phyloP scores from a whole-genome alignment of 2,113 vertebrate species.

The Barnardius zonarius region DNA sequence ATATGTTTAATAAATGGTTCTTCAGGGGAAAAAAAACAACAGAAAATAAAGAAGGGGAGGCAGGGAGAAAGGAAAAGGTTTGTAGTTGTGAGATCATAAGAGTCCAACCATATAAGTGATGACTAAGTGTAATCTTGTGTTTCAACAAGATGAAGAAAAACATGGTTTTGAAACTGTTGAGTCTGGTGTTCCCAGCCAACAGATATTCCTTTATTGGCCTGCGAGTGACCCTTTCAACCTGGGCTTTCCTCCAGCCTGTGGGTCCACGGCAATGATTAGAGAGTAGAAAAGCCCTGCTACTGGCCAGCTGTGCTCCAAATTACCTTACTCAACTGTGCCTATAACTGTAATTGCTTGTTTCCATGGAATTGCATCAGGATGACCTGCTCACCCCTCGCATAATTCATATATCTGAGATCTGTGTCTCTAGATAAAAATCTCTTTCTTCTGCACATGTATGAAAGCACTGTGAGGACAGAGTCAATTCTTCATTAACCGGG shows the following conservation, averaged over 20 bases:
- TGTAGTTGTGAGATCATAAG: not conserved
- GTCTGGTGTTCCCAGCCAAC: not conserved
- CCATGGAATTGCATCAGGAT: conserved; percentile 20
- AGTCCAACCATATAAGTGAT: not conserved
- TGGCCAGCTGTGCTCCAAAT: conserved; percentile 37
- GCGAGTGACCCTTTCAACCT: not conserved
- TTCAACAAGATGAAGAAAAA: conserved; percentile 42
- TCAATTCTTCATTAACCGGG: not conserved
- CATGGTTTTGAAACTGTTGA: conserved; percentile 40
- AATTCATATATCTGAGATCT: not conserved
- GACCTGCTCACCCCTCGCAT: conserved; percentile 1
- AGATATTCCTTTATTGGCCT: conserved; percentile 22
- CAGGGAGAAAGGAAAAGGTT: conserved; percentile 16
- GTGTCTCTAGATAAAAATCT: not conserved
- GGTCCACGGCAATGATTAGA: not conserved
- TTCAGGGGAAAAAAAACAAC: not conserved
- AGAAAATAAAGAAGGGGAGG: not conserved
- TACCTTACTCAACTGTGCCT: conserved; percentile 20
- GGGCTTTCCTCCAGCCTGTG: not conserved
- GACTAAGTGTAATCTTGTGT: conserved; percentile 40
- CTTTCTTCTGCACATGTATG: not conserved
- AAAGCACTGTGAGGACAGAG: not conserved
- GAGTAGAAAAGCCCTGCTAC: not conserved
- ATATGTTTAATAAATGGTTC: conserved; percentile 5
- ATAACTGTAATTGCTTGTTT: conserved; percentile 31